phyloP scores from a whole-genome alignment of 2,113 vertebrate species.

The Atlantisia rogersi region DNA sequence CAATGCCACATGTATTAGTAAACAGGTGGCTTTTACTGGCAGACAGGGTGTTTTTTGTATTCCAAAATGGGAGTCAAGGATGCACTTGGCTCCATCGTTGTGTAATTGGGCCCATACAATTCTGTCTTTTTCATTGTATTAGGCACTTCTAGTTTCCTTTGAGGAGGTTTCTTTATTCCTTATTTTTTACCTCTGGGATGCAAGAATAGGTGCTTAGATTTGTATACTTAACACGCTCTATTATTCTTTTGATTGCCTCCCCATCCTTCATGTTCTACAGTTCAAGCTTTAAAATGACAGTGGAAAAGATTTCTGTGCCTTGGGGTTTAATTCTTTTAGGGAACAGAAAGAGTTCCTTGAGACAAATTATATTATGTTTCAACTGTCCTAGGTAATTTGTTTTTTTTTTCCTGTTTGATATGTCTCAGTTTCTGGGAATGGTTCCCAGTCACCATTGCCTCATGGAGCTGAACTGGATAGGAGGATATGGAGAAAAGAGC shows the following conservation, averaged over 20 bases:
- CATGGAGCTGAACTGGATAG: not conserved
- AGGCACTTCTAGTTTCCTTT: not conserved
- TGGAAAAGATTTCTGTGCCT: not conserved
- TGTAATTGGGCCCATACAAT: not conserved
- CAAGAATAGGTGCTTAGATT: not conserved
- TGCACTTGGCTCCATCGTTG: not conserved
- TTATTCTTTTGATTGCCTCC: not conserved
- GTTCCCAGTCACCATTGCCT: not conserved
- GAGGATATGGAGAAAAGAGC: not conserved
- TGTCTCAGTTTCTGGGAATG: not conserved
- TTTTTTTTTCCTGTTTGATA: slow-evolving; percentile 3
- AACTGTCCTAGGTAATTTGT: not conserved
- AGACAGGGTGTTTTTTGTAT: not conserved
- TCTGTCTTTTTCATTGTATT: not conserved
- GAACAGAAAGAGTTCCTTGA: not conserved
- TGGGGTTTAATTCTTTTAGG: not conserved
- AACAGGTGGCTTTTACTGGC: not conserved
- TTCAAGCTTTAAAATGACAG: slow-evolving; percentile 2
- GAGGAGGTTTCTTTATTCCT: not conserved
- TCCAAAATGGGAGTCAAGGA: not conserved
- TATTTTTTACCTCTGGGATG: not conserved
- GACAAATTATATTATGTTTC: not conserved
- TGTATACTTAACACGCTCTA: not conserved
- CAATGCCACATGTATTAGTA: not conserved
- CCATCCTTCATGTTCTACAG: not conserved